Evolutionary conservation across 2,888 invertebrate genomes (phyloP).

Genomic region (Papilio elwesi): DNA sequence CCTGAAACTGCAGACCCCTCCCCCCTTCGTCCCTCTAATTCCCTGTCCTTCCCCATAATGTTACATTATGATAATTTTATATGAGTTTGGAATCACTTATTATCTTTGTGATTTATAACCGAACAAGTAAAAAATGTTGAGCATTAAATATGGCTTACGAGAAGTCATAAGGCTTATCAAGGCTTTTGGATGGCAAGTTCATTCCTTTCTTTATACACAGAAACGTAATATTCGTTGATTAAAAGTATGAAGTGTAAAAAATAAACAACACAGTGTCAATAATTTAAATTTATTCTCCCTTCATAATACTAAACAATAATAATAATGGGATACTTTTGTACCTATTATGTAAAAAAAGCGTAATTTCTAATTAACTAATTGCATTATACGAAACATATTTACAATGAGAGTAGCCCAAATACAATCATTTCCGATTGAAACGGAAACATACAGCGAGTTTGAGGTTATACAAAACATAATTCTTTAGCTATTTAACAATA

Average conservation of each 20-base stretch:
- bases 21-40: no score
- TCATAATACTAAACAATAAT: slow-evolving; percentile 64
- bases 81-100: no score
- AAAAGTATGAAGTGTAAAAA: slow-evolving; percentile 45
- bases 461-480: slow-evolving; percentile 37
- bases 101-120: no score
- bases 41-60: no score
- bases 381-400: slow-evolving; percentile 57
- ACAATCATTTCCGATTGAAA: slow-evolving; percentile 20
- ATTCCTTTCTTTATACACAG: no score
- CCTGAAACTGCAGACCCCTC: no score
- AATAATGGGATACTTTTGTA: slow-evolving; percentile 56
- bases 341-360: slow-evolving; percentile 70
- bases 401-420: slow-evolving; percentile 43
- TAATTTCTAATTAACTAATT: slow-evolving; percentile 63
- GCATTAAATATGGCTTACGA: no score
- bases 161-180: no score
- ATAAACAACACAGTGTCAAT: slow-evolving; percentile 63
- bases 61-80: no score
- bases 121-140: no score
- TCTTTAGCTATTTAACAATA: slow-evolving; percentile 41
- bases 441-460: neutral
- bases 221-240: neutral
- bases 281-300: slow-evolving; percentile 71
- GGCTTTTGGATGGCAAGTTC: no score